Base-by-base conservation (phyloP, 2,113 vertebrate genomes). In the Heteronetta atricapilla region DNA sequence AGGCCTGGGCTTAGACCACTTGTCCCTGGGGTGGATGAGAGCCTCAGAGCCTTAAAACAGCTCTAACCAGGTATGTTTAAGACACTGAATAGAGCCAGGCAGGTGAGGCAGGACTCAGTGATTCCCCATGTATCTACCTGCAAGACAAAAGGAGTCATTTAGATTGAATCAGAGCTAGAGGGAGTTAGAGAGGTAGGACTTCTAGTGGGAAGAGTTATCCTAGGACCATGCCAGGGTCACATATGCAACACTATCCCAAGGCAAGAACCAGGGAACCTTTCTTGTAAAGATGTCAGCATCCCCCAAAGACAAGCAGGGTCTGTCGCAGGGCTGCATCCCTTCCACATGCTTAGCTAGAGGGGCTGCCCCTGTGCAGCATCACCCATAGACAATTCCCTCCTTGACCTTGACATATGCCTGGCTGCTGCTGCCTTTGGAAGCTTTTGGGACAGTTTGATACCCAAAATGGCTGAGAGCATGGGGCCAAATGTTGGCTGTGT, bases 381-480 rank as follows among this genome's bases (percentile, higher is more conserved):
- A 46, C 29, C 62, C 19, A 25, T 75, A 88, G 53, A 18, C 12
- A 40, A 8, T 46, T 82, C 44, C 34, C 52, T 88, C 20, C 7
- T 1, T 36, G 34, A 33, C 60, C 7, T 38, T 48, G 28, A 26
- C 34, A 10, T 29, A 2, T 29, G 40, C 31, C 36, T 28, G 25
- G 21, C 38, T 68, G 34, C 60, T 2, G 4, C 53, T 59, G 44
- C 7, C 9, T 70, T 82, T 73, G 59, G 85, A 63, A 50, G 23
- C 38, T 3, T 2, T 6, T 23, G 25, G 25, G 48, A 14, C 25
- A 25, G 22, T 31, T 67, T n/a, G 72, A 0, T 2, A 3, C 17
- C 10, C 15, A 53, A 13, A 31, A n/a, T 1, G 22, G 64, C 21
- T 59, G 52, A 86, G 38, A 0, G 0, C 11, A 38, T 21, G 26